Base-by-base conservation (phyloP, 2,888 invertebrate genomes). In the Rhagonycha lutea region DNA sequence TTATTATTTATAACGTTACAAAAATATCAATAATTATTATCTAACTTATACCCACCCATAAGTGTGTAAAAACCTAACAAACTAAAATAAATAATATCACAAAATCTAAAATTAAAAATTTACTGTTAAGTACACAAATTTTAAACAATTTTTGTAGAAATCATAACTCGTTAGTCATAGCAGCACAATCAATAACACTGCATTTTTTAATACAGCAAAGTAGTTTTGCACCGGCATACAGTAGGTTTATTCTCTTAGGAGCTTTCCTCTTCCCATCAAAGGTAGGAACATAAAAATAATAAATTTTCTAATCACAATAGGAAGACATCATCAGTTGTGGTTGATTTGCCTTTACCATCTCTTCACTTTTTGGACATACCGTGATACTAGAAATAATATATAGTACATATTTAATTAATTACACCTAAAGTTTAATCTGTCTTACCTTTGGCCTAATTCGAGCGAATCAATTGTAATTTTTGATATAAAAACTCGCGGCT, bases 401-500 rank as follows among this genome's bases (percentile, higher is more conserved):
- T 18, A 18, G 18, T 18, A 18, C 18, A 18, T 18, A 18, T 10
- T 28, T 29, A 62, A 69, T 23, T 26, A 63, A 9, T 26, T 47
- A 12, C n/a, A 14, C 24, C n/a, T 60, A 18, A 18, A 14, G n/a
- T 69, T 47, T 67, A 29, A 28, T 18, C n/a, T 87, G 14, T 12
- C 89, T 89, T 88, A 93, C 94, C 91, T 92, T 82, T 91, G 90
- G 80, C 91, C 90, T 72, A 91, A 91, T 86, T 95, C 95, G 82
- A 96, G 89, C 11, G 92, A 93, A 65, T 94, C 93, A 60, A 96
- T 88, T 68, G 91, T 91, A 61, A 96, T 87, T 78, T 92, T 92
- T 74, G 93, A 93, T 68, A 96, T 88, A 84, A 92, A 94, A 72
- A 95, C 92, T 79, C 92, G 91, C 0, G 96, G 94, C 5, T 92